Evolutionary conservation across 2,797 vertebrate genomes (phyloP), one percentile per base, ranked within the genome.

Genomic region (Coendou prehensilis): DNA sequence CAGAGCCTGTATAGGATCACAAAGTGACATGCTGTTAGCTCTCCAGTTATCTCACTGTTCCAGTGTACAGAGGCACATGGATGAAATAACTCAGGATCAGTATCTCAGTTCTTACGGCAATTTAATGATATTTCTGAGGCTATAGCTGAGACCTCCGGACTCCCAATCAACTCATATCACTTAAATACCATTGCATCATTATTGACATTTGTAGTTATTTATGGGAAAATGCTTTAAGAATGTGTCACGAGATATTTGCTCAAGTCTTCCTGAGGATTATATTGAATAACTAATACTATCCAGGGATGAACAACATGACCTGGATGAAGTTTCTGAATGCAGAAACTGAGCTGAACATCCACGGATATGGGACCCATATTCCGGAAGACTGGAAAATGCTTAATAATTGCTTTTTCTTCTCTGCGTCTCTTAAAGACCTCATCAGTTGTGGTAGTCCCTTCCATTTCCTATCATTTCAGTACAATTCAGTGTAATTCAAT

Each of bases 41-140:
- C 52, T 78, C 89, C 82, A 93, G 78, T 96, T 95, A 96, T 73
- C 89, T 95, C 82, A 23, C 80, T 82, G 57, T 84, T 20, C 37
- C 80, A 94, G 89, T 82, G 67, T 90, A 79, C 52, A 73, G 87
- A 90, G 9, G 61, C 75, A 86, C 54, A 14, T 5, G 83, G 63
- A 63, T 89, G 50, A 93, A 89, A 95, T 50, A 93, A 88, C 67
- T 6, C 57, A 75, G 88, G 23, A 59, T 78, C 45, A 28, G 17
- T 63, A 76, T 26, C 63, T 89, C 45, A 37, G 37, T 45, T 96
- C 69, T 41, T 47, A 75, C n/a, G 30, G 59, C 23, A 64, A 96
- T 57, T 69, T 69, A 76, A 59, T 85, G 59, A 26, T 90, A 84
- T 94, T 89, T 92, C 91, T 87, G 71, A 80, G 86, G 33, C 79